A percentile compares a stretch with the other conserved stretches of the same genome.
Evolutionary conservation across 2,797 vertebrate species (phyloP).

Genomic region (Xerus rutilus): DNA sequence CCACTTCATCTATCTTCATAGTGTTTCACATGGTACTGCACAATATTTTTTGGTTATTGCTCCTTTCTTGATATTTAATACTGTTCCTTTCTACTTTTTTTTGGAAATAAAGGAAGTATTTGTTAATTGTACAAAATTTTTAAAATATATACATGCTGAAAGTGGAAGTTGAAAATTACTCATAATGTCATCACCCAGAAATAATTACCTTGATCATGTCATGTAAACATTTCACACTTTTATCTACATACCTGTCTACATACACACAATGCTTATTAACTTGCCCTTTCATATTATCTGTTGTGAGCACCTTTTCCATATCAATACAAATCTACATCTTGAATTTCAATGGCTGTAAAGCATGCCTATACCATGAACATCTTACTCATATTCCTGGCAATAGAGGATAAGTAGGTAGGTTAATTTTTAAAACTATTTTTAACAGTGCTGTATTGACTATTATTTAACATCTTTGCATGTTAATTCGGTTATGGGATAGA

Average conservation of each 20-base stretch:
- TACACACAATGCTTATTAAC: background rate
- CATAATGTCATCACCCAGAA: background rate
- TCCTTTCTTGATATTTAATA: background rate
- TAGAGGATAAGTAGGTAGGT: background rate
- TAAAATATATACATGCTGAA: background rate
- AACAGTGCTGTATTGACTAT: background rate
- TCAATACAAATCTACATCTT: background rate
- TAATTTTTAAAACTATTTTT: background rate
- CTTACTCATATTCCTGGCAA: conserved; percentile 23
- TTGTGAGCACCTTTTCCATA: background rate
- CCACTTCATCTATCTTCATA: background rate
- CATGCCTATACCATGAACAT: background rate
- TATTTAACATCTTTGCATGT: background rate
- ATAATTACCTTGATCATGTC: background rate
- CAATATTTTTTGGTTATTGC: background rate
- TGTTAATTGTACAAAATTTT: conserved; percentile 16
- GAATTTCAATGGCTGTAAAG: background rate
- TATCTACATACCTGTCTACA: background rate
- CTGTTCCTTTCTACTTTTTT: background rate
- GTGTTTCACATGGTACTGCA: background rate
- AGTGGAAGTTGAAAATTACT: background rate
- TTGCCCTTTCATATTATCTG: background rate
- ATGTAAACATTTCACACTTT: conserved; percentile 6
- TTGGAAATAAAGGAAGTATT: conserved; percentile 33
- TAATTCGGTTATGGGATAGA: background rate